Conservation (phyloP, 2,888 invertebrate genomes). For the Capitulum mitella region DNA sequence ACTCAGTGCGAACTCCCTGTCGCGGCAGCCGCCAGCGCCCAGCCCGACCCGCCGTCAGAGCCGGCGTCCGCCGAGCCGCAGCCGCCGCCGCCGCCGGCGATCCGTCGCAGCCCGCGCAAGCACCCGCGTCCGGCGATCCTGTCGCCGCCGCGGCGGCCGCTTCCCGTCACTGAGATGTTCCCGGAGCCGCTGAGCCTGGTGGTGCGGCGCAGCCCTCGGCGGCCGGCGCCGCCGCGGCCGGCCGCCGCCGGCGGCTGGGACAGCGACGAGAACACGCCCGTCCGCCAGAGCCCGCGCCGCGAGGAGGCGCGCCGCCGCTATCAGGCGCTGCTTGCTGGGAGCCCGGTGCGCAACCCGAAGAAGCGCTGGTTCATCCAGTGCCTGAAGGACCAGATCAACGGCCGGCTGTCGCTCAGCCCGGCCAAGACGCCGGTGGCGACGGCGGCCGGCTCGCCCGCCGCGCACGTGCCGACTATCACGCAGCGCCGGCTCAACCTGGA, state of each 20-base stretch:
- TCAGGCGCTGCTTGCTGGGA: constrained; percentile 2
- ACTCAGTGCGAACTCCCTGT: background rate
- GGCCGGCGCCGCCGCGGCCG: background rate
- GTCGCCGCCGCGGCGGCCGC: constrained; percentile 8
- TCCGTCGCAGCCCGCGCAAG: constrained; percentile 18
- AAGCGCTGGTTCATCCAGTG: constrained; percentile 26
- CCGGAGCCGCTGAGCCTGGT: constrained; percentile 22
- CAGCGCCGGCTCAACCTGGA: constrained; percentile 22
- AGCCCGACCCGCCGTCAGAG: background rate
- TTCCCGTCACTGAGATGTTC: constrained; percentile 14
- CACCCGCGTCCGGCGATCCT: background rate
- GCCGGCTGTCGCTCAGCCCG: constrained; percentile 14
- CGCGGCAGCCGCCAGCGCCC: background rate
- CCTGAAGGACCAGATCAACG: constrained; percentile 20
- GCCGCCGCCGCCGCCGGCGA: background rate
- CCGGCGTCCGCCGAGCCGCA: background rate
- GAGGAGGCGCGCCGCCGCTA: constrained; percentile 25
- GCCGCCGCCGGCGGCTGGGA: constrained; percentile 6
- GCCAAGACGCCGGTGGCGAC: constrained; percentile 17
- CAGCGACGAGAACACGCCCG: constrained; percentile 25
- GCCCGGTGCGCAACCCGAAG: constrained; percentile 23
- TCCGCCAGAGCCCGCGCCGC: constrained; percentile 21
- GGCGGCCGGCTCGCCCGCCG: background rate
- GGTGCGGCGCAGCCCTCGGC: constrained; percentile 20
- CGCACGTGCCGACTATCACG: constrained; percentile 20